phyloP scores from a whole-genome alignment of 2,888 invertebrate species.

The Slavum lentiscoides region DNA sequence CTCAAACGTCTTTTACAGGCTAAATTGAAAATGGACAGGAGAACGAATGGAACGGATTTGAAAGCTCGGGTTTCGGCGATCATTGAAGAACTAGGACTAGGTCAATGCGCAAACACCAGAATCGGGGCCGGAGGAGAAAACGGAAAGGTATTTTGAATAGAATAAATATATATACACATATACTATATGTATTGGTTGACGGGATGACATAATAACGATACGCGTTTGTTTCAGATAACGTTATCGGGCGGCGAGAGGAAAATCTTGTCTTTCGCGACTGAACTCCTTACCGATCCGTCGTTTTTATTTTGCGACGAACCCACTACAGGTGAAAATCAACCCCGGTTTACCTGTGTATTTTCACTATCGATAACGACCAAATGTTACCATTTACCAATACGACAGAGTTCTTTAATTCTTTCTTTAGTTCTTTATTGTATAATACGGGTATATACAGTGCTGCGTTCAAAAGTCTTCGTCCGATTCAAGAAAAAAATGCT shows the following conservation, averaged over 20 bases:
- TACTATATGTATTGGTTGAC: not conserved
- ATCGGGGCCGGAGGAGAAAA: conserved; percentile 69
- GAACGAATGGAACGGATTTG: conserved; percentile 67
- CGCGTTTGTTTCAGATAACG: conserved; percentile 59
- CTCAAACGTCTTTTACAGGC: conserved; percentile 65
- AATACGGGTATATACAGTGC: no score
- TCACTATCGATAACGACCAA: no score
- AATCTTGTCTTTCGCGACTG: conserved; percentile 88
- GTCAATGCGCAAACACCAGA: conserved; percentile 71
- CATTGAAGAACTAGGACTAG: conserved; percentile 72
- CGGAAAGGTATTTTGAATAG: conserved; percentile 33
- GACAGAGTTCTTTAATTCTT: no score
- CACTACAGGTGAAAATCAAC: conserved; percentile 71
- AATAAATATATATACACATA: no score
- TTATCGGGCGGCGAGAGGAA: conserved; percentile 94
- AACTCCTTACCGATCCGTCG: conserved; percentile 86
- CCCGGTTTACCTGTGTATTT: no score
- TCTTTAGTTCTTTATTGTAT: no score
- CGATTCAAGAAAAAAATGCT: no score
- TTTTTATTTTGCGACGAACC: conserved; percentile 95
- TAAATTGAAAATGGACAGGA: conserved; percentile 75
- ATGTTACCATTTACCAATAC: no score
- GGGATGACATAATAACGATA: not conserved
- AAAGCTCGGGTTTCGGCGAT: conserved; percentile 71
- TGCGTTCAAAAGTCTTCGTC: no score